Evolutionary conservation across 2,888 invertebrate species (phyloP).

Genomic region (Chaitophorus viminalis): DNA sequence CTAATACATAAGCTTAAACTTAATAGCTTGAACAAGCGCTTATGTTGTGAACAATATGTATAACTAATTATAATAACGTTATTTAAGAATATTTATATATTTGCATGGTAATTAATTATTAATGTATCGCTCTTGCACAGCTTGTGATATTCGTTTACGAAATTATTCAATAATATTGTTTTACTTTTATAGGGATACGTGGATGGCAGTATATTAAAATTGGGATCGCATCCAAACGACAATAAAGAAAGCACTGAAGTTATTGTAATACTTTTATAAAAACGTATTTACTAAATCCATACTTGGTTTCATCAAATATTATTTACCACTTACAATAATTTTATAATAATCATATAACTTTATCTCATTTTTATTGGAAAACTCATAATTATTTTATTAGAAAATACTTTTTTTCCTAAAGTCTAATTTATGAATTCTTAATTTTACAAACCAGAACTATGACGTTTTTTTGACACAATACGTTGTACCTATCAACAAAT

Average conservation of each 20-base stretch:
- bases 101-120: constrained; percentile 37
- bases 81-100: neutral
- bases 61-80: neutral
- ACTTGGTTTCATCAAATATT: neutral
- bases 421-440: too few relatives aligned
- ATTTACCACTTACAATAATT: too few relatives aligned
- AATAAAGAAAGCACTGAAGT: constrained; percentile 61
- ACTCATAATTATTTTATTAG: too few relatives aligned
- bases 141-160: neutral
- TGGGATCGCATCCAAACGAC: constrained; percentile 65
- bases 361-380: too few relatives aligned
- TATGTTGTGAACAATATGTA: neutral
- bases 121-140: constrained; percentile 21
- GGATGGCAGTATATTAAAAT: constrained; percentile 67
- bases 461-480: too few relatives aligned
- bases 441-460: too few relatives aligned
- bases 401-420: too few relatives aligned
- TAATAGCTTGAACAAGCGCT: constrained; percentile 1
- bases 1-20: constrained; percentile 40
- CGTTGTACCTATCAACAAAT: too few relatives aligned
- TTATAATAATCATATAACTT: too few relatives aligned
- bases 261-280: constrained; percentile 42
- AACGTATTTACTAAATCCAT: neutral
- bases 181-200: constrained; percentile 64
- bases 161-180: constrained; percentile 8